Evolutionary conservation across 2,888 invertebrate genomes (phyloP), one percentile per base, ranked within the genome.

Genomic region (Ormyrus rosae): DNA sequence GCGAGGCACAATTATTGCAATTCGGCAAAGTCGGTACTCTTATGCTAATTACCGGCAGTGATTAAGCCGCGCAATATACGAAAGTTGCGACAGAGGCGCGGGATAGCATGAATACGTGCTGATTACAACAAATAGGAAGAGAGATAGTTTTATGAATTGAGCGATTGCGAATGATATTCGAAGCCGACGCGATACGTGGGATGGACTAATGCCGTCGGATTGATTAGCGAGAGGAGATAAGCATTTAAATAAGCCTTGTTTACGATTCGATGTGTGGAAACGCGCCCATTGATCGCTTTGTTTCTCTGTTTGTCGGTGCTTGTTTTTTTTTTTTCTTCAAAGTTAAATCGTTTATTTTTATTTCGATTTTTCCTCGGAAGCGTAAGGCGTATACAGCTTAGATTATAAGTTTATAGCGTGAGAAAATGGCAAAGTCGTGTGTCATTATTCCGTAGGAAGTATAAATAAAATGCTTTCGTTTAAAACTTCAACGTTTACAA

Each of bases 111-210:
- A 60, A 13, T 50, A 55, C 11, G 58, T 34, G 19, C 56, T 58
- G 74, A 74, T 74, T 65, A 45, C 50, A 58, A 56, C 34, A 65
- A 74, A 50, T 58, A 56, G 73, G 58, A 58, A 61, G 75, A 75
- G 11, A 34, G 53, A 61, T 11, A n/a, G 7, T 6, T 9, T 5
- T 64, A 48, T 11, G 64, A 48, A 64, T 64, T 5, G 46, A 50
- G 19, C 51, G 65, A 75, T 75, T 45, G 74, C 60, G 34, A 60
- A 48, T 53, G 67, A 75, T 75, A 67, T 56, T 8, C 48, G 50
- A 58, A 58, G 53, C 19, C 11, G n/a, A 53, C 53, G 53, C 34
- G 67, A 67, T 19, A 53, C 46, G 13, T 13, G 56, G n/a, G 50
- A 75, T 46, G 51, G n/a, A 9, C 4, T 58, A 56, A 48, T 45